These are phyloP conservation scores for Andrena flavipes DNA, from an alignment of 2,888 invertebrate genomes.

Conservation along the genomic window DNA sequence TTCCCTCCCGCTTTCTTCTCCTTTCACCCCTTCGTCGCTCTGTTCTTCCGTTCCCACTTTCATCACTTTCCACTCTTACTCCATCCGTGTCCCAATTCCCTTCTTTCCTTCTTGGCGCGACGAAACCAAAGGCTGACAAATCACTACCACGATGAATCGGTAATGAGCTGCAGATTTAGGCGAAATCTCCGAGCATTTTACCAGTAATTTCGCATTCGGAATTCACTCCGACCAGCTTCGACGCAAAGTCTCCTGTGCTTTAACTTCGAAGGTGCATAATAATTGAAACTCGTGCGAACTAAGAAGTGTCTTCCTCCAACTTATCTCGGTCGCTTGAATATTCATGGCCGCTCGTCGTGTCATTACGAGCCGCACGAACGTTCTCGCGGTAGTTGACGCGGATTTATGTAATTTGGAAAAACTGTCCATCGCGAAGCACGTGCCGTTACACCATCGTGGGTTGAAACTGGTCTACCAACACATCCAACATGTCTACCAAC, in stretches of 20 bases:
- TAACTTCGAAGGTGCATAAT: conserved; percentile 58
- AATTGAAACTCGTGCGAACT: conserved; percentile 60
- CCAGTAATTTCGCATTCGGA: conserved; percentile 40
- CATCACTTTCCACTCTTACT: neutral
- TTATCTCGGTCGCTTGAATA: conserved; percentile 56
- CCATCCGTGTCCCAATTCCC: neutral
- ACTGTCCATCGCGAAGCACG: conserved; percentile 5
- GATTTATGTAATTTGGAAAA: conserved; percentile 34
- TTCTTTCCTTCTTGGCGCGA: neutral
- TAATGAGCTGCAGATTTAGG: conserved; percentile 27
- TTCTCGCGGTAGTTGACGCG: conserved; percentile 33
- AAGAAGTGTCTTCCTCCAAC: conserved; percentile 47
- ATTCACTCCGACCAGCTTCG: conserved; percentile 16
- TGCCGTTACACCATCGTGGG: neutral
- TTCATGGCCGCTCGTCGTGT: conserved; percentile 54
- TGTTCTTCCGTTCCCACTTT: neutral
- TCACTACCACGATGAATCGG: conserved; percentile 40
- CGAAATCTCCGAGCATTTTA: conserved; percentile 36
- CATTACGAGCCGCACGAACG: conserved; percentile 39
- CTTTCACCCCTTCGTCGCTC: neutral
- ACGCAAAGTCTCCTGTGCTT: conserved; percentile 8
- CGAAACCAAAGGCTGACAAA: neutral
- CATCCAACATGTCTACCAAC: no score
- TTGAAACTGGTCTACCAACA: no score
- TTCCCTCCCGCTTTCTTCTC: neutral